Evolutionary conservation across 2,888 invertebrate species (phyloP).

Genomic region (Myathropa florea): DNA sequence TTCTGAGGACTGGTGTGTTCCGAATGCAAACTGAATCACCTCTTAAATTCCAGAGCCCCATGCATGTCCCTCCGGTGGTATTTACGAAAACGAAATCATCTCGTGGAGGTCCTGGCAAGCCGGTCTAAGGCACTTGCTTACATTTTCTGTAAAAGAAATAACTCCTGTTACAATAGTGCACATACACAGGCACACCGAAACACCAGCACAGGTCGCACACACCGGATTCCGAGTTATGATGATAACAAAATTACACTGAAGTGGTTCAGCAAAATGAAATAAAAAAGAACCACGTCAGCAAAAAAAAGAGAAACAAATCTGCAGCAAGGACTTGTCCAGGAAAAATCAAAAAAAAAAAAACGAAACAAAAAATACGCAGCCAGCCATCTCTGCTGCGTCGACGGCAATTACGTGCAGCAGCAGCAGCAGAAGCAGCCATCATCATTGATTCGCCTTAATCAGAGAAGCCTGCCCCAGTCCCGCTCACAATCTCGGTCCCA

Average conservation of each 20-base stretch:
- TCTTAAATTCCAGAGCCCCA: no score
- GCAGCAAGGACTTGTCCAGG: slow-evolving; percentile 39
- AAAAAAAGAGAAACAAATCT: background rate
- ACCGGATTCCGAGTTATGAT: slow-evolving; percentile 51
- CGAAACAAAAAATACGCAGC: no score
- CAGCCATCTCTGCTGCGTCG: slow-evolving; percentile 30
- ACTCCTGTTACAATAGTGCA: slow-evolving; percentile 36
- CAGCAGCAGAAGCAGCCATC: slow-evolving; percentile 27
- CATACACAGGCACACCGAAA: slow-evolving; percentile 9
- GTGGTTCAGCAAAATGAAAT: slow-evolving; percentile 29
- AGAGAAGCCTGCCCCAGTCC: slow-evolving; percentile 16
- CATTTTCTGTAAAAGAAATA: background rate
- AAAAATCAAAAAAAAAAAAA: slow-evolving; percentile 31
- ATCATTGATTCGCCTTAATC: slow-evolving; percentile 54
- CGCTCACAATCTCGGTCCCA: background rate
- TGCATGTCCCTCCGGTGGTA: no score
- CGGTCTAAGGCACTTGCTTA: background rate
- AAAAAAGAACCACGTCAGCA: background rate
- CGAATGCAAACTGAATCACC: no score
- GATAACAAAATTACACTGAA: slow-evolving; percentile 61
- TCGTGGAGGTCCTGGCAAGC: background rate
- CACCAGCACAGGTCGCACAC: background rate
- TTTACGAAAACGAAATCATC: no score
- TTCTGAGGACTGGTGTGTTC: no score
- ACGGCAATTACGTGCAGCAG: slow-evolving; percentile 42